Percentiles rank a stretch among this genome's conserved stretches.
phyloP scores from a whole-genome alignment of 1,140 invertebrate genomes.

The Zaprionus ghesquierei region DNA sequence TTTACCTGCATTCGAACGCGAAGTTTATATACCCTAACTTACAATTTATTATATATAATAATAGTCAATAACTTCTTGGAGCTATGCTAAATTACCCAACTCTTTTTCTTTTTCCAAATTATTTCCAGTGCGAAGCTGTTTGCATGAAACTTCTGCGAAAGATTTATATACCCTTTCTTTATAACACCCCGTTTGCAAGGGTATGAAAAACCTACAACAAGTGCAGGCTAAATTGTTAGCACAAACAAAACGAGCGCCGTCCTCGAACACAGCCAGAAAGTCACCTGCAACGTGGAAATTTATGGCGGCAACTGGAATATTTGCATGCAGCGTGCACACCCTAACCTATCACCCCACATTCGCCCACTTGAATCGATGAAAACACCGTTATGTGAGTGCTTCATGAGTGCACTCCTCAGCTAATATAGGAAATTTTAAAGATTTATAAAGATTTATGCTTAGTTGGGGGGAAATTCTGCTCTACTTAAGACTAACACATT shows the following conservation, averaged over 20 bases:
- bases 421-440: background rate
- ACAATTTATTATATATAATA: too few species aligned
- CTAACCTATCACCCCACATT: too few species aligned
- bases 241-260: slow-evolving; percentile 49
- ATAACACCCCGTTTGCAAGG: too few species aligned
- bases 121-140: too few species aligned
- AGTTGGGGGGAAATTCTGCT: background rate
- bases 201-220: background rate
- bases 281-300: slow-evolving; percentile 69
- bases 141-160: too few species aligned
- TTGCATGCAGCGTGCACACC: slow-evolving; percentile 15
- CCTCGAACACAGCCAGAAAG: slow-evolving; percentile 40
- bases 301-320: slow-evolving; percentile 55
- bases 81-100: too few species aligned
- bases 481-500: background rate
- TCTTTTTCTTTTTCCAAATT: too few species aligned
- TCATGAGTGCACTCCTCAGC: background rate
- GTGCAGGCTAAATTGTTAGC: slow-evolving; percentile 61
- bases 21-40: background rate
- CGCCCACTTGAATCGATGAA: background rate
- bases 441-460: background rate
- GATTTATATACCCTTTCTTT: too few species aligned
- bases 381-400: background rate
- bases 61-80: too few species aligned
- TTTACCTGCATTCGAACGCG: too few species aligned